These are phyloP conservation scores for Danaus plexippus DNA, from an alignment of 1,140 invertebrate genomes.

Conservation along the genomic window DNA sequence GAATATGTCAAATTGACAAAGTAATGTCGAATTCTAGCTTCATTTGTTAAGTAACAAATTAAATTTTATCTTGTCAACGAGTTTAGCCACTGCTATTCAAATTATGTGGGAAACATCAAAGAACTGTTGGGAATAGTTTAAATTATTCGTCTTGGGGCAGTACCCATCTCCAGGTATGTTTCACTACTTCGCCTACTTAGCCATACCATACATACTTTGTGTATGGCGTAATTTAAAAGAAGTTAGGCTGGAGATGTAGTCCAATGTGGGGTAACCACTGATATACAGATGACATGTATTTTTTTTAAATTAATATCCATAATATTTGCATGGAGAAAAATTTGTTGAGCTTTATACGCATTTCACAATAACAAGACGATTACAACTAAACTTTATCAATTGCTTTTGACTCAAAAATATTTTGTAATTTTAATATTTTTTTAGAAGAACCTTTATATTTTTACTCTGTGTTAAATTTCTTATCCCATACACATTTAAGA, in stretches of 20 bases:
- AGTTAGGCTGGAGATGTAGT: neutral
- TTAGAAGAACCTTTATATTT: too few relatives aligned
- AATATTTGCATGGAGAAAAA: too few relatives aligned
- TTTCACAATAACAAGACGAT: too few relatives aligned
- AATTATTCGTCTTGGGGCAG: conserved; percentile 22
- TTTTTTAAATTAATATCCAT: too few relatives aligned
- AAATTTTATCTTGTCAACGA: conserved; percentile 1
- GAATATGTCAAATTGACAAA: too few relatives aligned
- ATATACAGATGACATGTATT: too few relatives aligned
- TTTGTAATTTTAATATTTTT: too few relatives aligned
- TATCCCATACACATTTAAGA: conserved; percentile 28
- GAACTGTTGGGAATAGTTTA: conserved; percentile 19
- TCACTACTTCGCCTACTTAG: conserved; percentile 26
- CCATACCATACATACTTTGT: conserved; percentile 38
- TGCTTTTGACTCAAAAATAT: too few relatives aligned
- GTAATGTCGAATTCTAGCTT: too few relatives aligned
- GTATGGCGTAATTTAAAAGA: conserved; percentile 24
- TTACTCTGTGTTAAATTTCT: neutral
- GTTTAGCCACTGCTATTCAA: conserved; percentile 4
- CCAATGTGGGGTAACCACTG: too few relatives aligned
- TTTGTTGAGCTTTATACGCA: too few relatives aligned
- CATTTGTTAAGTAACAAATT: neutral
- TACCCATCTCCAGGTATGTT: conserved; percentile 29
- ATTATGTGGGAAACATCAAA: conserved; percentile 17
- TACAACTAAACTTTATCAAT: too few relatives aligned